phyloP scores from a whole-genome alignment of 2,113 vertebrate species.

The Calidris pugnax region DNA sequence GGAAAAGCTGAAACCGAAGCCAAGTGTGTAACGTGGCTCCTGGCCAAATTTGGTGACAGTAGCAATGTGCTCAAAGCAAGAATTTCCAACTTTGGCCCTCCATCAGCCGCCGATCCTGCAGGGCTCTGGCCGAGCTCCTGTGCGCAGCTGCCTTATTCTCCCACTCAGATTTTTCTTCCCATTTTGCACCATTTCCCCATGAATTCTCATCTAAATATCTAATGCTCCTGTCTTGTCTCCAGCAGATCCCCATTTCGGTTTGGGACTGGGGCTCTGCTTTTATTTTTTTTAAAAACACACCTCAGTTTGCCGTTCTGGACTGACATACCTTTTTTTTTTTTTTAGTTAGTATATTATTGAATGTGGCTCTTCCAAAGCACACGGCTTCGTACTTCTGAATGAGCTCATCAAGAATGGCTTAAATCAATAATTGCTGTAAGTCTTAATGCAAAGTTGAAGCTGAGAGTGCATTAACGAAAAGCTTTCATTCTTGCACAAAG shows the following conservation, averaged over 20 bases:
- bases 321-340: background rate
- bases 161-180: background rate
- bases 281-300: background rate
- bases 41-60: background rate
- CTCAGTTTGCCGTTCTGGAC: background rate
- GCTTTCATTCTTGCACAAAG: slow-evolving; percentile 24
- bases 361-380: background rate
- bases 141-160: background rate
- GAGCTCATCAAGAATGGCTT: slow-evolving; percentile 7
- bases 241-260: background rate
- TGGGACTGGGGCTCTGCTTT: background rate
- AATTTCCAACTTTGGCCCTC: background rate
- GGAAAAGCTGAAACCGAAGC: background rate
- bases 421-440: background rate
- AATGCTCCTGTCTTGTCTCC: background rate
- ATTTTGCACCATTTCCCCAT: background rate
- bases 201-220: background rate
- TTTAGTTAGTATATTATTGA: background rate
- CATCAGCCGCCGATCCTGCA: background rate
- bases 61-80: background rate
- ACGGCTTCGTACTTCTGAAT: background rate
- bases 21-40: background rate
- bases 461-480: slow-evolving; percentile 20
- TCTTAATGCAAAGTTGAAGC: slow-evolving; percentile 26
- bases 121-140: background rate